Percentiles rank a stretch among this genome's conserved stretches.
Evolutionary conservation across 1,140 invertebrate genomes (phyloP).

Genomic region (Ganaspis sp.): DNA sequence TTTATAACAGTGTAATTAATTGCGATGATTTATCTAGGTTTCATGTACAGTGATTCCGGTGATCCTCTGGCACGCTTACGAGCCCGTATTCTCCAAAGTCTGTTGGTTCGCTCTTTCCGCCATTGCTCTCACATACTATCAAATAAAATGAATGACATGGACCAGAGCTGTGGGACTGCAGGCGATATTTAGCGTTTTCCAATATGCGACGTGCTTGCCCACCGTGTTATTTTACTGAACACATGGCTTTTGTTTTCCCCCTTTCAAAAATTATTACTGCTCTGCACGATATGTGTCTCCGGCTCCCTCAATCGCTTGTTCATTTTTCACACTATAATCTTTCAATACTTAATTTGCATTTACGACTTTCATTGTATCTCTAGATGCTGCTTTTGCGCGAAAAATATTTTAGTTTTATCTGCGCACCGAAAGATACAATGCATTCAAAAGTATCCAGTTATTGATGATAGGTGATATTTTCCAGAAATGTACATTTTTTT

Average conservation of each 20-base stretch:
- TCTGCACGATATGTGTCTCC: neutral
- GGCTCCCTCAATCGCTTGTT: neutral
- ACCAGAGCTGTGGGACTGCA: conserved; percentile 57
- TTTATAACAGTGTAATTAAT: conserved; percentile 48
- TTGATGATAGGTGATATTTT: neutral
- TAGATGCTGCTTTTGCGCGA: neutral
- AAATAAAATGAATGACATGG: conserved; percentile 69
- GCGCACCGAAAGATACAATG: neutral
- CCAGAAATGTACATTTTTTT: neutral
- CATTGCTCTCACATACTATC: conserved; percentile 42
- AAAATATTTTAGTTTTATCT: neutral
- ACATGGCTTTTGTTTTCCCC: conserved; percentile 46
- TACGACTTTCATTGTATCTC: neutral
- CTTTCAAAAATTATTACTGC: conserved; percentile 43
- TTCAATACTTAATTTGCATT: conserved; percentile 5
- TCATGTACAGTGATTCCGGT: conserved; percentile 29
- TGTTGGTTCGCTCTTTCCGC: neutral
- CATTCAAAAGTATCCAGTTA: neutral
- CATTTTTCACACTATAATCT: neutral
- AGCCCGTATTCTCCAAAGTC: neutral
- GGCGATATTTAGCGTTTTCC: conserved; percentile 71
- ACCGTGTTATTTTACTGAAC: conserved; percentile 48
- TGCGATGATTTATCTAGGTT: conserved; percentile 51
- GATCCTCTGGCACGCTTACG: neutral
- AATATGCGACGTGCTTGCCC: conserved; percentile 56